Base-by-base conservation (phyloP, 1,140 invertebrate species). In the Panulirus ornatus region DNA sequence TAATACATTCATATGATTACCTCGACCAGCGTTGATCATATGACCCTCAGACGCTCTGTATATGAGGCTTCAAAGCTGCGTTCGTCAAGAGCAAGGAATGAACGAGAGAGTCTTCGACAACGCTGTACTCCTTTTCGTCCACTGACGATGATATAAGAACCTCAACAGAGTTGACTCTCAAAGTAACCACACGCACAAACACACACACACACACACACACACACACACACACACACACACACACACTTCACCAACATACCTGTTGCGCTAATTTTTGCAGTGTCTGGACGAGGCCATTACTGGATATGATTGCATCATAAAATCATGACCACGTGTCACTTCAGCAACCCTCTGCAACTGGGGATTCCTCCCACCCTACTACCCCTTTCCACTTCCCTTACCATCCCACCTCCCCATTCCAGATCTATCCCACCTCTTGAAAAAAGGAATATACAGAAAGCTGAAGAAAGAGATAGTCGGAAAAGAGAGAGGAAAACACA, bases 231-330 rank as follows among this genome's bases (percentile, higher is more conserved):
- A 78, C 84, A 78, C 73, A 78, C 84, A 78, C 84, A 78, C 84
- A 75, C 84, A 78, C 84, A 66, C 75, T 34, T 38, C 42, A n/a
- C 42, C 71, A 63, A 27, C 19, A 27, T 89, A 89, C 87, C 87
- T 89, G 87, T 89, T 89, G 87, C 87, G 70, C 79, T 89, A 89
- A 89, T 89, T 89, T 89, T 89, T 89, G 87, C 87, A 89, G 71
- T 54, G 79, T n/a, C 16, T 63, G 42, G 27, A 82, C 78, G 47
- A 70, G 81, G 76, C 87, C 44, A 83, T 89, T 89, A 89, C 79
- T 36, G 87, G 87, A 89, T 83, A 89, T 89, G 83, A 84, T 89
- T 89, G 87, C 87, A 83, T 84, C 87, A 89, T 89, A 89, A 89
- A 89, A 89, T 89, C 78, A 83, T 73, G 71, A 83, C 79, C 79